Percentiles rank a stretch among this genome's conserved stretches.
Conservation (phyloP, 2,797 vertebrate species). For the Gadopsis marmoratus region DNA sequence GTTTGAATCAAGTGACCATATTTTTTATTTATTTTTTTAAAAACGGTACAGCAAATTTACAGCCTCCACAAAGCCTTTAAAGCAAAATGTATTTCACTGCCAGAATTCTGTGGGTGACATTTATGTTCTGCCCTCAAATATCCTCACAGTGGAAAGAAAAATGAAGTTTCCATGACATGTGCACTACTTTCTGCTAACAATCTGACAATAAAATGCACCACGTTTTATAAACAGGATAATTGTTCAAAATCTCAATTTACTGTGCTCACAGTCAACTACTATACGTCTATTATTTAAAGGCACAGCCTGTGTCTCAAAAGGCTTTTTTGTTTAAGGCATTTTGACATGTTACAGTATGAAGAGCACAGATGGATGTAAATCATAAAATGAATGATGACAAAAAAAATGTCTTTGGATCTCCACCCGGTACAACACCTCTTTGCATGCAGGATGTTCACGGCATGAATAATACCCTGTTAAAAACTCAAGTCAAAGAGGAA, state of each 20-base stretch:
- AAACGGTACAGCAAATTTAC: not conserved
- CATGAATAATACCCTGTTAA: not conserved
- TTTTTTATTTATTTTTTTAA: too few relatives aligned
- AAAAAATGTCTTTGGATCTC: not conserved
- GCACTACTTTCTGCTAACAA: not conserved
- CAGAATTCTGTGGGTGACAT: not conserved
- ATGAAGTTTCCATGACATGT: not conserved
- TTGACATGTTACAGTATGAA: not conserved
- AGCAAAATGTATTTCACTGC: not conserved
- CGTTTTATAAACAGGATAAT: not conserved
- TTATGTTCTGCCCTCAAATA: too few relatives aligned
- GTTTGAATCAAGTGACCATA: not conserved
- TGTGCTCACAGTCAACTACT: not conserved
- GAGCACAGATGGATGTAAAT: not conserved
- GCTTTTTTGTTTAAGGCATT: not conserved
- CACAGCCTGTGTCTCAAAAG: not conserved
- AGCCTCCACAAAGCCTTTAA: not conserved
- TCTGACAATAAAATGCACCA: not conserved
- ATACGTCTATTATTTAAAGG: not conserved
- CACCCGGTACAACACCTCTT: not conserved
- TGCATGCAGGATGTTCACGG: constrained; percentile 2
- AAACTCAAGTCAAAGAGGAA: not conserved
- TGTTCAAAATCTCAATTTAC: too few relatives aligned
- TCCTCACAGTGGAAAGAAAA: too few relatives aligned
- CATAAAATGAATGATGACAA: not conserved